Conservation (phyloP, 2,797 vertebrate genomes). For the Chloroceryle inda region DNA sequence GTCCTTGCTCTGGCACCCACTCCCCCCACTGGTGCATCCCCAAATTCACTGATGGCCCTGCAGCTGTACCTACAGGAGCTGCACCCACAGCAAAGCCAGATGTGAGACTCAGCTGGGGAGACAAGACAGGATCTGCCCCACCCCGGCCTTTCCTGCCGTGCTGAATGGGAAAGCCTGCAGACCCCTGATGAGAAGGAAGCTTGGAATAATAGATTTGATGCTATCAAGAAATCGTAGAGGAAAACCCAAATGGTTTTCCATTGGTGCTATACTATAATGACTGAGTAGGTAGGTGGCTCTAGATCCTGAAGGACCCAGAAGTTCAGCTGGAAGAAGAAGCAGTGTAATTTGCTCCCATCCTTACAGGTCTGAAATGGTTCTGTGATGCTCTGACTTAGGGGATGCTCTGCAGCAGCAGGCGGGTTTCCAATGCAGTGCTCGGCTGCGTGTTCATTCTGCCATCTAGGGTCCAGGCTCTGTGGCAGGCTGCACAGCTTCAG, state of each 20-base stretch:
- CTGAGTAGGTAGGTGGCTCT: accelerated
- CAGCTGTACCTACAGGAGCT: no score
- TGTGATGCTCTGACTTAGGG: background rate
- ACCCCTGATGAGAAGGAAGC: background rate
- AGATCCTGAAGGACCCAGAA: background rate
- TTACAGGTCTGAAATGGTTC: background rate
- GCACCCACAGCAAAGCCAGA: background rate
- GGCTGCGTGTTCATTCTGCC: conserved; percentile 3
- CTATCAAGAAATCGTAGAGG: conserved; percentile 46
- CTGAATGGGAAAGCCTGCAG: background rate
- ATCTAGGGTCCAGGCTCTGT: conserved; percentile 17
- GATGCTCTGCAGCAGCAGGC: background rate
- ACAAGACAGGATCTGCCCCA: background rate
- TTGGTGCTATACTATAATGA: background rate
- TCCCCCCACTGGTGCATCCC: no score
- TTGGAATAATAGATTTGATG: background rate
- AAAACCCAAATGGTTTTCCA: background rate
- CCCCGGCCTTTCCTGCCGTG: background rate
- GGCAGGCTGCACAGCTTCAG: background rate
- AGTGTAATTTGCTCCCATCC: accelerated
- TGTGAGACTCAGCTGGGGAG: background rate
- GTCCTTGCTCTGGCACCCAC: background rate
- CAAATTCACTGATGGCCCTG: accelerated
- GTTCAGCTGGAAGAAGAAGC: background rate
- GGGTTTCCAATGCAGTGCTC: background rate